These are phyloP conservation scores for Selene dorsalis DNA, from an alignment of 2,797 vertebrate genomes.

Conservation along the genomic window DNA sequence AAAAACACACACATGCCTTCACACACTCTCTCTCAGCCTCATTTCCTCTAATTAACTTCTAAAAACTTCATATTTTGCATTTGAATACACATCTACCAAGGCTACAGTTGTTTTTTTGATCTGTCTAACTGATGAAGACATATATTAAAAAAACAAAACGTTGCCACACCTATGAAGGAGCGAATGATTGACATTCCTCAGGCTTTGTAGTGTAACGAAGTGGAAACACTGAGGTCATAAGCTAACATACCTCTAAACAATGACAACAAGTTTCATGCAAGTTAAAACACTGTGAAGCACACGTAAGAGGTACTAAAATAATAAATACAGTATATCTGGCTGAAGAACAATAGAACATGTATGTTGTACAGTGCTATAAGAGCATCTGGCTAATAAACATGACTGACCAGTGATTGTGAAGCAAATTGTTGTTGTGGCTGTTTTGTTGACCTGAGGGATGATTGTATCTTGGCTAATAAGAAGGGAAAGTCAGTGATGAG, in stretches of 20 bases:
- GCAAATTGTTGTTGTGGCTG: not conserved
- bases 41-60: conserved; percentile 46
- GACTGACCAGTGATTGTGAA: not conserved
- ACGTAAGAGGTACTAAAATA: not conserved
- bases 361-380: not conserved
- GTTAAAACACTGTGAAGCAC: conserved; percentile 11
- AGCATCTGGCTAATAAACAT: not conserved
- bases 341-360: conserved; percentile 25
- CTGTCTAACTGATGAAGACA: conserved; percentile 5
- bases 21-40: conserved; percentile 28
- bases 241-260: conserved; percentile 29
- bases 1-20: conserved; percentile 31
- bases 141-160: not conserved
- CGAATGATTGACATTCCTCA: conserved; percentile 32
- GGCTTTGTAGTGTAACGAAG: conserved; percentile 38
- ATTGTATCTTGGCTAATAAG: not conserved
- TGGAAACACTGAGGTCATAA: conserved; percentile 65
- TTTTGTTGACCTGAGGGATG: not conserved
- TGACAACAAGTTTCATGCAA: conserved; percentile 17
- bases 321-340: not conserved
- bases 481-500: not conserved
- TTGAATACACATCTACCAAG: not conserved
- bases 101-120: not conserved
- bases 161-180: conserved; percentile 7
- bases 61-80: not conserved